Evolutionary conservation across 1,140 invertebrate genomes (phyloP).

Genomic region (Drosophila guanche): DNA sequence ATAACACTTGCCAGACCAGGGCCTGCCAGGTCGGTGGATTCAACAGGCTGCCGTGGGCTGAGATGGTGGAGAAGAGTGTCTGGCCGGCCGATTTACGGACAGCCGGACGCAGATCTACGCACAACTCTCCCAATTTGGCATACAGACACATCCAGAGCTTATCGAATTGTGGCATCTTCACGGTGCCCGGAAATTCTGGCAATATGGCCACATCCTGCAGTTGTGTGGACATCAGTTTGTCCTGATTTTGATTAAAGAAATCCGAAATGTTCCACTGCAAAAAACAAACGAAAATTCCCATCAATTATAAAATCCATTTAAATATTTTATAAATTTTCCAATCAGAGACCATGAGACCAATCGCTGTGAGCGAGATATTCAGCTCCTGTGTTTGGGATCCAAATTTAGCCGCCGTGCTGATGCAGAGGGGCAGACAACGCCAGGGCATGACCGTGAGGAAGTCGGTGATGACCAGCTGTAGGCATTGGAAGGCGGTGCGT

Average conservation of each 20-base stretch:
- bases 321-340: too few species aligned
- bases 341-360: constrained; percentile 93
- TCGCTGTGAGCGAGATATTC: constrained; percentile 98
- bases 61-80: constrained; percentile 98
- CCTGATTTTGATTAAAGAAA: constrained; percentile 97
- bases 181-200: constrained; percentile 92
- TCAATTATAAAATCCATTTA: constrained; percentile 34
- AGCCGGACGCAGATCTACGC: constrained; percentile 96
- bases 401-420: constrained; percentile 97
- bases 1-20: constrained; percentile 95
- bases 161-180: constrained; percentile 95
- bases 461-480: constrained; percentile 98
- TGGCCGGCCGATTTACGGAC: constrained; percentile 99
- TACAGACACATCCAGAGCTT: constrained; percentile 98
- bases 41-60: constrained; percentile 95
- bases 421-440: constrained; percentile 93
- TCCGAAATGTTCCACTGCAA: constrained; percentile 98
- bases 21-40: constrained; percentile 95
- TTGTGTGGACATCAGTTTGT: constrained; percentile 90
- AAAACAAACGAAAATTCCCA: constrained; percentile 15
- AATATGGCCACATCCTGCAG: constrained; percentile 89
- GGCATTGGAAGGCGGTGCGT: constrained; percentile 96
- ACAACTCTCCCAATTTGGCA: constrained; percentile 93
- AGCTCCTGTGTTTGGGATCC: constrained; percentile 98
- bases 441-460: constrained; percentile 95